These are phyloP conservation scores for Zhuqinia jingwanae DNA, from an alignment of 2,888 invertebrate genomes.

Conservation along the genomic window DNA sequence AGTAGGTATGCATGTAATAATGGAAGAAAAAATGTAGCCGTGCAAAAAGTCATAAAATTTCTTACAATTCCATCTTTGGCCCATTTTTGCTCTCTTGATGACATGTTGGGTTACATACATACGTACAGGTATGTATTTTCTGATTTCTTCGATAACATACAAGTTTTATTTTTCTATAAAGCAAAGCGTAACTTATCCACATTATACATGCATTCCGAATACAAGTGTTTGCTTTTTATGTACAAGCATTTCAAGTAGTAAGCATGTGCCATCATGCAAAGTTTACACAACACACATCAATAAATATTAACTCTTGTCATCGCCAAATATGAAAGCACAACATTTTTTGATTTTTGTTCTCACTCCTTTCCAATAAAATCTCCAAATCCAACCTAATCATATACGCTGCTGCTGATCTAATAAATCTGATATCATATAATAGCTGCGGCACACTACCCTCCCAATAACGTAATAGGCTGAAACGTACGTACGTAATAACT, in stretches of 20 bases:
- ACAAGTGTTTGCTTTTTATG: too few relatives aligned
- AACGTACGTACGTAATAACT: slow-evolving; percentile 30
- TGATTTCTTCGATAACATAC: slow-evolving; percentile 20
- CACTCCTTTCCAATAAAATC: slow-evolving; percentile 11
- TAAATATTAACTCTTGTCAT: slow-evolving; percentile 38
- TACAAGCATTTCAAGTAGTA: slow-evolving; percentile 7
- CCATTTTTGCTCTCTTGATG: slow-evolving; percentile 37
- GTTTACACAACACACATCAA: slow-evolving; percentile 3
- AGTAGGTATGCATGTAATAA: background rate
- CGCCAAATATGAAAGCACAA: slow-evolving; percentile 31
- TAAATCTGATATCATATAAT: slow-evolving; percentile 34
- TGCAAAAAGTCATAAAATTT: slow-evolving; percentile 50
- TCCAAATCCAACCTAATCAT: slow-evolving; percentile 22
- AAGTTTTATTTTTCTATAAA: background rate
- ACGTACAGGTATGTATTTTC: background rate
- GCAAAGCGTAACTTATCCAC: background rate
- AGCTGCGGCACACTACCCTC: too few relatives aligned
- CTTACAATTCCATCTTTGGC: slow-evolving; percentile 63
- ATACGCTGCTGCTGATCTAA: slow-evolving; percentile 2
- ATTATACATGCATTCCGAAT: slow-evolving; percentile 16
- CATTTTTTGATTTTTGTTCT: slow-evolving; percentile 15
- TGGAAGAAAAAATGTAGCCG: slow-evolving; percentile 12
- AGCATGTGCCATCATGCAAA: background rate
- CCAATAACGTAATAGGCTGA: too few relatives aligned
- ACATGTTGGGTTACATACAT: background rate